Base-by-base conservation (phyloP, 2,888 invertebrate genomes). In the Rhamnusium bicolor region DNA sequence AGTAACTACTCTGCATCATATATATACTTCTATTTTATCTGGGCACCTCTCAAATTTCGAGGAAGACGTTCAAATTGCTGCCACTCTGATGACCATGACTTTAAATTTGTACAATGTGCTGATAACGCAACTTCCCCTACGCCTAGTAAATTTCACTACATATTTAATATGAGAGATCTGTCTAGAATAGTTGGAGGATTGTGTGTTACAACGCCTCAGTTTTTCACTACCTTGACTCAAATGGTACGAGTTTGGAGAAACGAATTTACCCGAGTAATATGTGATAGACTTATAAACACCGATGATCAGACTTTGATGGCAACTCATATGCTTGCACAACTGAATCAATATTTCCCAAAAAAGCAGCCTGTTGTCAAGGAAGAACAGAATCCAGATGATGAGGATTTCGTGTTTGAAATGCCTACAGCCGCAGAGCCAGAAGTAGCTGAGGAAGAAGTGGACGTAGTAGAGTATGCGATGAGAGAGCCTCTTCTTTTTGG, bases 71-170 rank as follows among this genome's bases (percentile, higher is more conserved):
- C 91, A 92, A 84, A 89, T 94, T 18, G 92, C 94, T 1, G 89
- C 91, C 0, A 90, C 89, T 66, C 89, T 98, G 56, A 93, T 97
- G 1, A 89, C 91, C 63, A 94, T 96, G 89, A 97, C 96, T 0
- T 89, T 98, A 77, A 91, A 94, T 74, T 88, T 98, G 14, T 98
- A 96, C 85, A 94, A 95, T 91, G 94, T 92, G 84, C 77, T 95
- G 49, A 92, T 94, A 73, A 89, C 90, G 18, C 94, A 96, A 74
- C 89, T 98, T 67, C 96, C 97, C 0, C 97, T 1, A 98, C 97
- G 0, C 98, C 98, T 0, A 94, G 94, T 4, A 97, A 96, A 88
- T 98, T 98, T 89, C 97, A 98, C 89, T 98, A 98, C 89, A 95
- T 97, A 80, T 98, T 97, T 89, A 97, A 97, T 88, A 91, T 98